Evolutionary conservation across 2,797 vertebrate genomes (phyloP).

Genomic region (Sphaeramia orbicularis): DNA sequence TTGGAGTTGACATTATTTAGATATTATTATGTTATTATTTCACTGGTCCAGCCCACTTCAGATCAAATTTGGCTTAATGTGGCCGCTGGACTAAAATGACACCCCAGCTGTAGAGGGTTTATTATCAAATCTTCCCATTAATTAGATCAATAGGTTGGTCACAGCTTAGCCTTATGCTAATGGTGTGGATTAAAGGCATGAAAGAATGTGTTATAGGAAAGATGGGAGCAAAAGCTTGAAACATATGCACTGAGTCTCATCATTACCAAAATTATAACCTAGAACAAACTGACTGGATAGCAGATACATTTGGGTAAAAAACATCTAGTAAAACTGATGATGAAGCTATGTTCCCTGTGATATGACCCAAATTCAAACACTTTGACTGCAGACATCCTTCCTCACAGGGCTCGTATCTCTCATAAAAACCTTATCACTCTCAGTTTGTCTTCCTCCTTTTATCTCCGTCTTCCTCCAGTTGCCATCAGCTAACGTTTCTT

Average conservation of each 20-base stretch:
- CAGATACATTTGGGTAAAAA: conserved; percentile 14
- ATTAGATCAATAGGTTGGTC: no score
- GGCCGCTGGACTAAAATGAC: no score
- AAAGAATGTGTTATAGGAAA: no score
- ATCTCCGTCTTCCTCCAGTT: conserved; percentile 38
- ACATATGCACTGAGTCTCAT: not conserved
- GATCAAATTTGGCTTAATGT: no score
- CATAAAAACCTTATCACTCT: conserved; percentile 25
- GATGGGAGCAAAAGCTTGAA: no score
- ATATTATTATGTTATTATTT: no score
- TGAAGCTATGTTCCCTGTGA: conserved; percentile 24
- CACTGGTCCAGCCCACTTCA: no score
- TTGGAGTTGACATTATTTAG: no score
- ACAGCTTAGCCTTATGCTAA: no score
- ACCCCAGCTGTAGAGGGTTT: no score
- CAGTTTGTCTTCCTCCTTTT: conserved; percentile 19
- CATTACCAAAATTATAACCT: not conserved
- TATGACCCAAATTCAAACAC: conserved; percentile 36
- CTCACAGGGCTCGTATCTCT: conserved; percentile 22
- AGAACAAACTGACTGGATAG: not conserved
- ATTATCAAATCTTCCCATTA: no score
- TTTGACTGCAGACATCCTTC: conserved; percentile 40
- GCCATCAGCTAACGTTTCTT: conserved; percentile 42
- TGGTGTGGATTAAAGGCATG: no score
- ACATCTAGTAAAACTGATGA: conserved; percentile 20